Base-by-base conservation (phyloP, 2,113 vertebrate genomes). In the Plecturocebus donacophilus region DNA sequence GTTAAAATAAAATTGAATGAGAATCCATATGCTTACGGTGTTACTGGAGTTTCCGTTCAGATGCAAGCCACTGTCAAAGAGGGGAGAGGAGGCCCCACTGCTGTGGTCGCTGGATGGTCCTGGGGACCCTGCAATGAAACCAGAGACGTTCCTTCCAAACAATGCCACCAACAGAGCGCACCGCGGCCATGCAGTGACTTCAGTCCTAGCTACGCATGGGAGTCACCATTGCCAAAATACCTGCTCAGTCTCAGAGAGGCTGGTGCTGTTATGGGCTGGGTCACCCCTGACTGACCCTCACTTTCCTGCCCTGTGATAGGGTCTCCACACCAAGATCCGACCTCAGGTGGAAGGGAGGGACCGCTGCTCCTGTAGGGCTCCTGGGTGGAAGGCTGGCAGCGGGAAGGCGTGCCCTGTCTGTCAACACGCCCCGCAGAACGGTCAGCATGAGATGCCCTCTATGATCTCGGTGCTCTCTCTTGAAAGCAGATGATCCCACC, bases 61-160 rank as follows among this genome's bases (percentile, higher is more conserved):
- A 98, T 99, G 99, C 97, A 99, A 98, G 85, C 99, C 99, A 82
- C 99, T 99, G 99, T 99, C 99, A 97, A 99, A 99, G 45, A 99
- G 99, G 68, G 99, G 99, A 1, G 99, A 99, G 23, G 99, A 99
- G 42, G 99, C 97, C 87, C 99, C 98, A 86, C 99, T 99, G 98
- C 99, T 99, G 73, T 99, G 99, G 98, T 99, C 99, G 94, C 99
- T 99, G 92, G 99, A 98, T 25, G 98, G 99, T 97, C 99, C 99
- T 5, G 99, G 99, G 95, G 99, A 99, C 97, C 99, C 99, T 99
- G 91, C 25, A 97, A 95, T 40, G 9, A 95, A 58, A 84, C 1
- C 0, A 97, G 40, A 54, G 93, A 88, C 42, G 75, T 32, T 45
- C 88, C 94, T 68, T 70, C 9, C 93, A 82, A 88, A 14, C 3